Evolutionary conservation across 2,797 vertebrate species (phyloP), one percentile per base, ranked within the genome.

Genomic region (Antennarius maculatus): DNA sequence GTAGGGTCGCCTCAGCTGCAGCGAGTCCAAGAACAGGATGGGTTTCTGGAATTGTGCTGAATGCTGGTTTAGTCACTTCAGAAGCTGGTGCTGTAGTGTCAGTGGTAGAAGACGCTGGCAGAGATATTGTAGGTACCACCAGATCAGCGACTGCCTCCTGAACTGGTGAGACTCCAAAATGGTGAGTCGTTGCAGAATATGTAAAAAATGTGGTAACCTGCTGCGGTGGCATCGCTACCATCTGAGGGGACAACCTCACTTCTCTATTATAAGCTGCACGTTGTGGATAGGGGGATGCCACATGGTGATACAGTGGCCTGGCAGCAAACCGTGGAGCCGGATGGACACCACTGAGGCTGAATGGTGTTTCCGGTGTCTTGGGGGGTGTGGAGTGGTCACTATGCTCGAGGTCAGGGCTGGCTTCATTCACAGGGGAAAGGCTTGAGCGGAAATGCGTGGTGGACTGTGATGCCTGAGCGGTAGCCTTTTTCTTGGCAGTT

Each of bases 381-480:
- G 94, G 92, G 7, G 93, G 93, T 2, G 93, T 93, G 34, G 89
- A 94, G 88, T 91, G 92, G 76, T 95, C 94, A 37, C 91, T 92
- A 84, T 76, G 85, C 72, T 99, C 97, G 0, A 95, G 88, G 80
- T 98, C 96, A 0, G 95, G 85, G 80, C 96, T 96, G 46, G 95
- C 96, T 86, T 99, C 98, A 0, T 95, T 96, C 61, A 99, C 97
- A 0, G 98, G 98, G 3, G 97, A 99, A 55, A 99, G 94, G 76
- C 92, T 96, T 66, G 94, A 90, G 18, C 95, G 95, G 82, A 96
- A 97, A 54, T 91, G 66, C 16, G 88, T 85, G 0, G 91, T 23
- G 4, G 91, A 78, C 71, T 94, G 92, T 0, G 81, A 52, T n/a
- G 85, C 4, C 66, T 91, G 91, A 18, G 89, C 49, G 0, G 89